phyloP scores from a whole-genome alignment of 2,888 invertebrate genomes.

The Gasteruption jaculator region DNA sequence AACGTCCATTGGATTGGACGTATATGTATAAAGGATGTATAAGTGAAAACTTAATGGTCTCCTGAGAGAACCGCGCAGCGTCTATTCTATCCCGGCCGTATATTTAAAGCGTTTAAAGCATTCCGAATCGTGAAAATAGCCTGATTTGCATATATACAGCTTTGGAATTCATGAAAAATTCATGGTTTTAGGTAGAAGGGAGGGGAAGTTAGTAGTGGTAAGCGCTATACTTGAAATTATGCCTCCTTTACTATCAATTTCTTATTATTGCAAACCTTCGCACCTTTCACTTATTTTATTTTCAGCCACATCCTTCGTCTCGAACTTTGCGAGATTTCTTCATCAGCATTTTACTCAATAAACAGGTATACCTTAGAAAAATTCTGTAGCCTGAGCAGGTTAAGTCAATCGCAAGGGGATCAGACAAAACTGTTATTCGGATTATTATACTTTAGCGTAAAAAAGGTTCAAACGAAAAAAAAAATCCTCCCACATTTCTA shows the following conservation, averaged over 20 bases:
- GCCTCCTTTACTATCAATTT: constrained; percentile 42
- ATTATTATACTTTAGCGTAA: too few species aligned
- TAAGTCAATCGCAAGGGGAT: too few species aligned
- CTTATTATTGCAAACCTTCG: constrained; percentile 35
- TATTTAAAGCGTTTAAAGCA: constrained; percentile 46
- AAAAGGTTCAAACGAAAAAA: too few species aligned
- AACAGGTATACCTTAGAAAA: too few species aligned
- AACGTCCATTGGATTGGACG: too few species aligned
- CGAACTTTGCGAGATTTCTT: too few species aligned
- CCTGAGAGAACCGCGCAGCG: constrained; percentile 39
- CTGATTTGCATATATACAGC: constrained; percentile 47
- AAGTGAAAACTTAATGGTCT: constrained; percentile 43
- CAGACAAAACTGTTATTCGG: too few species aligned
- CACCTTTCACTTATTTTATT: neutral
- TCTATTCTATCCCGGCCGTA: constrained; percentile 38
- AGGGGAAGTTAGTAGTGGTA: too few species aligned
- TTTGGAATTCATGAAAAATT: constrained; percentile 47
- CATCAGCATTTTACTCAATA: too few species aligned
- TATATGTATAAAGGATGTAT: too few species aligned
- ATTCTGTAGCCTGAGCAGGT: too few species aligned
- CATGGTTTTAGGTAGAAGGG: constrained; percentile 41
- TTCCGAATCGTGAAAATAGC: constrained; percentile 44
- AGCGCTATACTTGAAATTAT: constrained; percentile 39
- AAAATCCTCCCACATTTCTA: too few species aligned
- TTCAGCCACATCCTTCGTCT: neutral